Evolutionary conservation across 2,797 vertebrate genomes (phyloP).

Genomic region (Girardinus metallicus): DNA sequence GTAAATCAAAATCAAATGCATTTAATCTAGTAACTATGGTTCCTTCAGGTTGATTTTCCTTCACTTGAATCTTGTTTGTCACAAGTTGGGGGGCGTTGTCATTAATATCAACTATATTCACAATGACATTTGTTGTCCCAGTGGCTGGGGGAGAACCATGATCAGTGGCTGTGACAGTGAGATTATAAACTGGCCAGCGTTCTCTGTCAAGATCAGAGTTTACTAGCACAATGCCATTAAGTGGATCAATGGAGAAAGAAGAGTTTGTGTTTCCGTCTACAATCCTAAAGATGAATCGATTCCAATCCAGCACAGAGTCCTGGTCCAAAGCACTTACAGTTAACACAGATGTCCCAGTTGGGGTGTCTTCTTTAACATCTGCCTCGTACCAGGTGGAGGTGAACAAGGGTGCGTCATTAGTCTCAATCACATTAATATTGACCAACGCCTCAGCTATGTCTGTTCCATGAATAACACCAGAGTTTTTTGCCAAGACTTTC

Average conservation of each 20-base stretch:
- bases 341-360: constrained; percentile 62
- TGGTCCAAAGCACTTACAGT: constrained; percentile 76
- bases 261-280: constrained; percentile 74
- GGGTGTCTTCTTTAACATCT: constrained; percentile 71
- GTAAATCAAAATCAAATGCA: constrained; percentile 77
- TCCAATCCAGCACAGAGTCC: constrained; percentile 76
- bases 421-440: constrained; percentile 75
- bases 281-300: constrained; percentile 74
- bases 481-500: constrained; percentile 80
- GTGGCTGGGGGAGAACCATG: constrained; percentile 77
- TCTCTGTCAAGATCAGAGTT: constrained; percentile 80
- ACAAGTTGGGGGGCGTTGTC: constrained; percentile 80
- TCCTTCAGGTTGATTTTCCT: constrained; percentile 81
- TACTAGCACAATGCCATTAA: constrained; percentile 75
- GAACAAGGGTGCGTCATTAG: constrained; percentile 79
- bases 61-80: constrained; percentile 66
- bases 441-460: constrained; percentile 78
- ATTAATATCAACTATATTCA: constrained; percentile 78
- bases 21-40: constrained; percentile 74
- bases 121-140: constrained; percentile 72
- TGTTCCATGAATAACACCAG: constrained; percentile 75
- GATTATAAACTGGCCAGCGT: constrained; percentile 76
- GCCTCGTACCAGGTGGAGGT: constrained; percentile 50
- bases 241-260: constrained; percentile 76
- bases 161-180: constrained; percentile 78